Conservation (phyloP, 2,888 invertebrate species). For the Fragum sueziense region DNA sequence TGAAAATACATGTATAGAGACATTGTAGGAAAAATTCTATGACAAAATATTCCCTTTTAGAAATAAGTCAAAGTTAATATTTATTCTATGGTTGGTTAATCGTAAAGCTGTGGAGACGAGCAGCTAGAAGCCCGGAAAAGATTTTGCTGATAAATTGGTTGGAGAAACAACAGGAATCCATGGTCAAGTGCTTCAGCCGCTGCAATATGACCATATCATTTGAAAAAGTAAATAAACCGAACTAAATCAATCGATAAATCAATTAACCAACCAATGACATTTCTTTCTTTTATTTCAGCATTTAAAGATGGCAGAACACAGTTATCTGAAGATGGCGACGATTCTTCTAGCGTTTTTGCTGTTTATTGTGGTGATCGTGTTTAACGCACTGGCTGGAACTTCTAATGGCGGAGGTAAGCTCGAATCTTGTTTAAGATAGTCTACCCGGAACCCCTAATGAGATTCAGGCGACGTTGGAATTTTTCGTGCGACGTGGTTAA, state of each 20-base stretch:
- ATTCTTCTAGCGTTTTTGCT: slow-evolving; percentile 2
- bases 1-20: not conserved
- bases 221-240: too few relatives aligned
- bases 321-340: slow-evolving; percentile 7
- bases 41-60: not conserved
- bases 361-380: slow-evolving; percentile 1
- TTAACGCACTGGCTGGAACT: slow-evolving; percentile 15
- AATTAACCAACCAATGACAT: too few relatives aligned
- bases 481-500: too few relatives aligned
- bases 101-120: not conserved
- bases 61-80: not conserved
- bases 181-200: not conserved
- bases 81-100: not conserved
- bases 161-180: not conserved
- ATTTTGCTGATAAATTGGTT: not conserved
- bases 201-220: not conserved
- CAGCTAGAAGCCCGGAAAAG: too few relatives aligned
- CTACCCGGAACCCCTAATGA: too few relatives aligned
- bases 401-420: not conserved
- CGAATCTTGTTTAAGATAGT: too few relatives aligned
- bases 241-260: too few relatives aligned
- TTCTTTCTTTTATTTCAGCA: too few relatives aligned
- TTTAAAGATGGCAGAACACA: slow-evolving; percentile 8
- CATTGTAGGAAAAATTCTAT: not conserved
- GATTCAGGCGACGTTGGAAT: too few relatives aligned